phyloP scores from a whole-genome alignment of 53 echinoderm and acorn worm genomes.

The Astropecten irregularis region DNA sequence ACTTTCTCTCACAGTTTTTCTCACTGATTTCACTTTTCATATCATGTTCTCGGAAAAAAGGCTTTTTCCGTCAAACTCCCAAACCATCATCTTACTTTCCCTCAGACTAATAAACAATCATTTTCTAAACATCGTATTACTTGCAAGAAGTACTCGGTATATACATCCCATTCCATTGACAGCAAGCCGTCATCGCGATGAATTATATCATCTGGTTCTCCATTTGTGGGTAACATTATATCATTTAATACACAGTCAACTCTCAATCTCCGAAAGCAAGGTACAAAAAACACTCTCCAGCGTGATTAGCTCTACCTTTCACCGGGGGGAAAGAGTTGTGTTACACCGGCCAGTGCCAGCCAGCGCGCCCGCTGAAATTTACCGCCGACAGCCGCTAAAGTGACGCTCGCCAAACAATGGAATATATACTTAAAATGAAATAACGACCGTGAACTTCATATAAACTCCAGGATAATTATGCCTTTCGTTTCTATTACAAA shows the following conservation, averaged over 20 bases:
- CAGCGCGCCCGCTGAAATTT: conserved; percentile 12
- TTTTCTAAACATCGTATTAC: conserved; percentile 33
- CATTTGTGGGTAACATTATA: conserved; percentile 50
- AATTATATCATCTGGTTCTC: conserved; percentile 10
- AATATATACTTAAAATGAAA: too few relatives aligned
- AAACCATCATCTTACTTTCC: too few relatives aligned
- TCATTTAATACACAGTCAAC: conserved; percentile 57
- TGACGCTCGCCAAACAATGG: conserved; percentile 49
- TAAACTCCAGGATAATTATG: background rate
- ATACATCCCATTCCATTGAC: background rate
- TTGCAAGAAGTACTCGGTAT: too few relatives aligned
- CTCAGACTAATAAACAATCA: conserved; percentile 10
- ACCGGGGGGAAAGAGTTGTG: conserved; percentile 12
- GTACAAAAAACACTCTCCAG: too few relatives aligned
- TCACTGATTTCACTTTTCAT: too few relatives aligned
- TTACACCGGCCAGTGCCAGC: background rate
- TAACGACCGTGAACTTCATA: too few relatives aligned
- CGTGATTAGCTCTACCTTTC: conserved; percentile 19
- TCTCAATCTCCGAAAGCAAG: conserved; percentile 6
- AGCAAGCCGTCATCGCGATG: conserved; percentile 21
- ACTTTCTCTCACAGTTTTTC: too few relatives aligned
- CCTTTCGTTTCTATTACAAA: background rate
- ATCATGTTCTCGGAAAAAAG: too few relatives aligned
- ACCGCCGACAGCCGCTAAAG: conserved; percentile 24
- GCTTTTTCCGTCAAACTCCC: too few relatives aligned